Percentiles rank a stretch among this genome's conserved stretches.
These are phyloP conservation scores for Sciurus niger DNA, from an alignment of 2,113 vertebrate genomes.

Conservation along the genomic window DNA sequence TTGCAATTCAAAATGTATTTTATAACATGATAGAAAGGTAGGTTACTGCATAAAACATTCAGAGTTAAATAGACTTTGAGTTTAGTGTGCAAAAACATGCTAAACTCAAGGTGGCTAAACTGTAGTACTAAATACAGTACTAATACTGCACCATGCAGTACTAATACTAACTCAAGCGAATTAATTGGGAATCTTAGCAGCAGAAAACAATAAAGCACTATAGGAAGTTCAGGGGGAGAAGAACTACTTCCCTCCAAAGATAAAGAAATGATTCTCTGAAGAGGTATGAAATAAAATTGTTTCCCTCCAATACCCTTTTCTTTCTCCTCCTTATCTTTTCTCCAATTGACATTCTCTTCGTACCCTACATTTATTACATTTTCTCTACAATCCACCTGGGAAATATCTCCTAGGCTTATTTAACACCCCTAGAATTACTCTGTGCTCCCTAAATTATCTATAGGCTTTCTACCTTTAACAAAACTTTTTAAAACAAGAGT, in stretches of 20 bases:
- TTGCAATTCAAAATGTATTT: neutral
- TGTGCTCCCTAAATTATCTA: neutral
- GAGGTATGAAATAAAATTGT: neutral
- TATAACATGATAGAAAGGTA: neutral
- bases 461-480: neutral
- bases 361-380: neutral
- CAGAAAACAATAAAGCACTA: neutral
- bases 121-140: neutral
- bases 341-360: neutral
- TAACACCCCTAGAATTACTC: neutral
- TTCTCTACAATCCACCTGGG: neutral
- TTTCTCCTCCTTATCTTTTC: neutral
- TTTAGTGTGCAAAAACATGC: constrained; percentile 32
- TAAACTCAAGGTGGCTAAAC: neutral
- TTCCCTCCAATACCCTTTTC: neutral
- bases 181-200: constrained; percentile 29
- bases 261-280: neutral
- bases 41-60: neutral
- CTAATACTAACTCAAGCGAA: neutral
- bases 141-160: neutral
- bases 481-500: neutral
- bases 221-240: neutral
- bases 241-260: neutral
- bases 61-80: neutral
- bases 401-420: neutral